Evolutionary conservation across 1,140 invertebrate genomes (phyloP).

Genomic region (Drosophila virilis): DNA sequence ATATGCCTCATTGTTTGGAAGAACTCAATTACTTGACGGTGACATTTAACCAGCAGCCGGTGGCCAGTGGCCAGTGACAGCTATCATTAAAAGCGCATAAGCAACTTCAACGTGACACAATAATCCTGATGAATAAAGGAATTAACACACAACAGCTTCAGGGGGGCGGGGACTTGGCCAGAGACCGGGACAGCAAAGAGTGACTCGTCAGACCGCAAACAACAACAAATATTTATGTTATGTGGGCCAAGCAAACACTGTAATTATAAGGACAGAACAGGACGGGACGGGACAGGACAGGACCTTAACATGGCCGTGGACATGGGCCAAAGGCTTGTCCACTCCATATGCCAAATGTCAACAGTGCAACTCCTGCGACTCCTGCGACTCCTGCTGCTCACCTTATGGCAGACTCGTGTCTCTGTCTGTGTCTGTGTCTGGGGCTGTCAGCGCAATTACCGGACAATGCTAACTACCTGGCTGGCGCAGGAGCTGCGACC

Average conservation of each 20-base stretch:
- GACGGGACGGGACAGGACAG: conserved; percentile 26
- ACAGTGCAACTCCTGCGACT: conserved; percentile 17
- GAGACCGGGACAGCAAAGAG: not conserved
- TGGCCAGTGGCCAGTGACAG: conserved; percentile 42
- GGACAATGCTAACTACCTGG: conserved; percentile 69
- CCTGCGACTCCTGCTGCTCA: conserved; percentile 14
- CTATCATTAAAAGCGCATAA: conserved; percentile 83
- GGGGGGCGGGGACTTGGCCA: not conserved
- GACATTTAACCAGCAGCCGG: conserved; percentile 56
- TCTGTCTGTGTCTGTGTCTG: conserved; percentile 19
- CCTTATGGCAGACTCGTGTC: conserved; percentile 35
- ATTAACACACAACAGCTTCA: conserved; percentile 33
- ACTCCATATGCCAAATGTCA: conserved; percentile 77
- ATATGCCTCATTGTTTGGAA: conserved; percentile 36
- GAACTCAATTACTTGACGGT: conserved; percentile 70
- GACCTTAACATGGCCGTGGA: not conserved
- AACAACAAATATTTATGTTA: conserved; percentile 58
- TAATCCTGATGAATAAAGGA: conserved; percentile 80
- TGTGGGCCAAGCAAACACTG: conserved; percentile 76
- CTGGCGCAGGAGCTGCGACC: conserved; percentile 28
- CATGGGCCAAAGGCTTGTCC: conserved; percentile 71
- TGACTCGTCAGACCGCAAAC: conserved; percentile 16
- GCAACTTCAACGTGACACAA: conserved; percentile 79
- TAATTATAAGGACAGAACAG: conserved; percentile 73
- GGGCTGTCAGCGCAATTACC: conserved; percentile 77